Evolutionary conservation across 2,113 vertebrate genomes (phyloP), one percentile per base, ranked within the genome.

Genomic region (Eulacestoma nigropectus): DNA sequence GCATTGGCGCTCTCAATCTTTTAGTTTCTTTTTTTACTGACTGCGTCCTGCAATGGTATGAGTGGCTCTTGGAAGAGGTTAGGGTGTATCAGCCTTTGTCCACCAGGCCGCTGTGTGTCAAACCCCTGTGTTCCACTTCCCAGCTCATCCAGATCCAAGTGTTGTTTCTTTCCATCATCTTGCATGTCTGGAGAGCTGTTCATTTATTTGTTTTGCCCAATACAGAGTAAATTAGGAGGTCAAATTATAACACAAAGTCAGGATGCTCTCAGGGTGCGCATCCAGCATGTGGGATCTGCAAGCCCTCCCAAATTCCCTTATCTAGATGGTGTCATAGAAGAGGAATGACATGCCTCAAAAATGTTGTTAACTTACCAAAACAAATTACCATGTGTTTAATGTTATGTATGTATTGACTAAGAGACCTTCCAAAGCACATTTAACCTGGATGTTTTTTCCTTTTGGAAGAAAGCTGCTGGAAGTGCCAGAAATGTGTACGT

Each of bases 51-150:
- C 32, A 13, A 3, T 14, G 17, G 21, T n/a, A 3, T 8, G 19
- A 23, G 39, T 37, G 53, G 23, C 1, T 82, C n/a, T 46, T 20
- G 49, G 13, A 57, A 55, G 57, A 64, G 27, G 4, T 47, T 1
- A 14, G 29, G 9, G 37, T 52, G 4, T 35, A 13, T 39, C 27
- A 39, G 35, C 49, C 21, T 55, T 42, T 11, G 27, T 7, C 42
- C 42, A 2, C 18, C 3, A 9, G 17, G 56, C 4, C 5, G 2
- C 33, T 37, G 16, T 29, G n/a, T 29, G 14, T 18, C 29, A 29
- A 81, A 44, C 2, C 19, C 23, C 17, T 30, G 0, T 0, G 0
- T 52, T 42, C 35, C n/a, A n/a, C 18, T 52, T 77, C 30, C 37
- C 35, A 20, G 7, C 13, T 67, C 62, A 62, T 17, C 29, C 10